These are phyloP conservation scores for Cheilosia urbana DNA, from an alignment of 2,888 invertebrate species.

Conservation along the genomic window DNA sequence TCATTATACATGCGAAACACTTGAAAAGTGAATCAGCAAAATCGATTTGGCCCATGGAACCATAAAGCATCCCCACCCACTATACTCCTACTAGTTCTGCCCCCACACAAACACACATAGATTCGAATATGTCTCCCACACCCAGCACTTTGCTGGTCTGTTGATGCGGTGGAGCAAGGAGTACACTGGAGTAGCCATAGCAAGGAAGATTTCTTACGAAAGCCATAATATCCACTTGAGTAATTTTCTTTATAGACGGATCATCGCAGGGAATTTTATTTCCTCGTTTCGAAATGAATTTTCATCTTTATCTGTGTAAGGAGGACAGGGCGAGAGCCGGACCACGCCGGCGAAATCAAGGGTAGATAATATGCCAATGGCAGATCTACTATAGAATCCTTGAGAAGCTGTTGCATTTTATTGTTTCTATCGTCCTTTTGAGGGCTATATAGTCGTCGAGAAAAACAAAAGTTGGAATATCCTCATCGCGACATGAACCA, in stretches of 20 bases:
- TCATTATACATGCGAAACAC: constrained; percentile 9
- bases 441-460: not conserved
- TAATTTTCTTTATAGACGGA: constrained; percentile 68
- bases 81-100: not conserved
- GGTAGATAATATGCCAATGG: constrained; percentile 42
- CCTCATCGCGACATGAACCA: constrained; percentile 30
- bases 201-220: constrained; percentile 55
- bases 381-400: constrained; percentile 55
- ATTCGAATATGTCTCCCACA: not conserved
- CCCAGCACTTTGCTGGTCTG: not conserved
- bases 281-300: constrained; percentile 68
- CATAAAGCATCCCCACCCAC: constrained; percentile 27
- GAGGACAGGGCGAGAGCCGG: not conserved
- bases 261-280: constrained; percentile 63
- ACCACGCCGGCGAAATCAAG: constrained; percentile 9
- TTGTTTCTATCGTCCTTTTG: constrained; percentile 32
- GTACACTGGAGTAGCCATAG: not conserved
- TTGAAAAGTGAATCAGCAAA: constrained; percentile 46
- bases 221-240: constrained; percentile 74
- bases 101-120: not conserved
- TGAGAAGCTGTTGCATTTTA: constrained; percentile 71
- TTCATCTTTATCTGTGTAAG: constrained; percentile 52
- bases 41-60: constrained; percentile 37
- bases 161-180: not conserved
- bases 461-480: constrained; percentile 45